Base-by-base conservation (phyloP, 2,888 invertebrate genomes). In the Hylaea fasciaria region DNA sequence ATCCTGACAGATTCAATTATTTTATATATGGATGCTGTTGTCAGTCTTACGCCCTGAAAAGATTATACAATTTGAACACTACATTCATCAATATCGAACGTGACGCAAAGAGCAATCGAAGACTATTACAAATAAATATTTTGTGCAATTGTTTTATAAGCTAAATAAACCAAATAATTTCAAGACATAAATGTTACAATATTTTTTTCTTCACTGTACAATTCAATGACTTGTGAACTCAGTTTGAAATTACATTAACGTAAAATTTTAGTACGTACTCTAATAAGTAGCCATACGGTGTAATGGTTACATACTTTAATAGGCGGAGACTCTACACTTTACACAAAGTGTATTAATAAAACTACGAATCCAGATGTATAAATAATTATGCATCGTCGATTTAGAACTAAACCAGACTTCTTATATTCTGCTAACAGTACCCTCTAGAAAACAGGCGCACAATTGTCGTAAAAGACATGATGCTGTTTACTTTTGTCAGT, bases 291-390 rank as follows among this genome's bases (percentile, higher is more conserved):
- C 88, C 89, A 91, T 87, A 84, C 81, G 80, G 80, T 86, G 85
- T 82, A 86, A 89, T 88, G 89, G 89, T 89, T 89, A 90, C 86
- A 89, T 86, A 89, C 71, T 76, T 87, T 91, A 91, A 92, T 92
- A 92, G 92, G 92, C 92, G 92, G 92, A 92, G 87, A 90, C 82
- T 85, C 85, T 84, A 90, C 89, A 90, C 89, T 89, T 90, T n/a
- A n/a, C n/a, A 88, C 82, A 87, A 89, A 90, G 91, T 91, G 91
- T 89, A 85, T 81, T 72, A 89, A 89, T 91, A 87, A 90, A 88
- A 90, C 91, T 91, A 91, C 90, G 80, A 86, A 85, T 88, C 86
- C 86, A 82, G 89, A 89, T 87, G 90, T 88, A 91, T 88, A 89
- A 87, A 83, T 74, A 83, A 90, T 89, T 90, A 91, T 89, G 87